These are phyloP conservation scores for Sanderia malayensis DNA, from an alignment of 30 jellyfish, hydroid and myxozoan species.

Conservation along the genomic window DNA sequence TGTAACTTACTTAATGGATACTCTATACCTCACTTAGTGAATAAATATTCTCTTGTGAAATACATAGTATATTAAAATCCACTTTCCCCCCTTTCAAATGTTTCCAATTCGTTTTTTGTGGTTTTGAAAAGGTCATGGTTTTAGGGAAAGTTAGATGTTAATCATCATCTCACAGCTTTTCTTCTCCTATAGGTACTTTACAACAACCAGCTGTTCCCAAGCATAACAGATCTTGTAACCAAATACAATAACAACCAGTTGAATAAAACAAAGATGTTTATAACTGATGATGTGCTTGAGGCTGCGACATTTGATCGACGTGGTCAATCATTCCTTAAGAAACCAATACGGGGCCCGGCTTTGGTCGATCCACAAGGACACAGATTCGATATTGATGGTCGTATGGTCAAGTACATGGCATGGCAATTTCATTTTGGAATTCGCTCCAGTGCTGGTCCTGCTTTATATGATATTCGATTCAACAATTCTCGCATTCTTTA, in stretches of 20 bases:
- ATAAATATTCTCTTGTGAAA: not conserved
- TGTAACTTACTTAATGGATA: no score
- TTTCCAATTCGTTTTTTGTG: no score
- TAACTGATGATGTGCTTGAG: slow-evolving; percentile 13
- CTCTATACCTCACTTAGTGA: not conserved
- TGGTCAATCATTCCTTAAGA: slow-evolving; percentile 30
- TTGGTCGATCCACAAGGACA: slow-evolving; percentile 67
- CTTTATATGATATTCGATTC: slow-evolving; percentile 64
- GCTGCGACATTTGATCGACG: slow-evolving; percentile 50
- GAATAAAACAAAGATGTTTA: slow-evolving; percentile 33
- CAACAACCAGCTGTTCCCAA: slow-evolving; percentile 50
- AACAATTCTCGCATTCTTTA: slow-evolving; percentile 58
- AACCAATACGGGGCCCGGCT: slow-evolving; percentile 66
- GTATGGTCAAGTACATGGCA: slow-evolving; percentile 58
- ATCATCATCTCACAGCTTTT: not conserved
- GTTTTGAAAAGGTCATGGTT: no score
- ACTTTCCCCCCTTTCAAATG: not conserved
- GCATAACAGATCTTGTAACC: slow-evolving; percentile 44
- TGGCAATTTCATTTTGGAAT: slow-evolving; percentile 67
- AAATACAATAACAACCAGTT: slow-evolving; percentile 41
- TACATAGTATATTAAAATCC: not conserved
- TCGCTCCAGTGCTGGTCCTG: slow-evolving; percentile 77
- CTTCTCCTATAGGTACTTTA: slow-evolving; percentile 36
- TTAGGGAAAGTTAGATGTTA: not conserved
- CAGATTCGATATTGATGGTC: slow-evolving; percentile 66